Evolutionary conservation across 2,797 vertebrate genomes (phyloP), one percentile per base, ranked within the genome.

Genomic region (Platyrinchus mystaceus): DNA sequence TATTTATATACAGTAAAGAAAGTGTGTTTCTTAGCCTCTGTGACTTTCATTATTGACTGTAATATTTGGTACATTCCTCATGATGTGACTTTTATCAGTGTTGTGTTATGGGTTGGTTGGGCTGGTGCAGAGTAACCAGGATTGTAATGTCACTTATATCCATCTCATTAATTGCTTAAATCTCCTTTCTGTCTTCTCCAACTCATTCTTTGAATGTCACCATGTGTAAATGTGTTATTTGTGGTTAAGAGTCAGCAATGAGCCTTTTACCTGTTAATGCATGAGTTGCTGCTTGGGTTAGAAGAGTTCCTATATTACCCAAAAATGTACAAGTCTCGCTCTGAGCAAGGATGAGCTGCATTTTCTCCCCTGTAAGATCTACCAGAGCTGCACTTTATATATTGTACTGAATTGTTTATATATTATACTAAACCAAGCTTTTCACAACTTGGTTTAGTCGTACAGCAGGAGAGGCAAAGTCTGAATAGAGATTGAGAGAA

Each of bases 31-130:
- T 46, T 34, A 34, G 58, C 44, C 87, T 19, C 34, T 94, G n/a
- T 64, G 58, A 20, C 58, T 74, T 34, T 12, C 7, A 9, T 53
- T 77, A 3, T 56, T 89, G 27, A 43, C 16, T 28, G 7, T 56
- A 46, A 43, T 13, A 2, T 50, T 46, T 52, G 27, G 4, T 37
- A 17, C 2, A 1, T 50, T 83, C 52, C 43, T 80, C 0, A 0
- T 36, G 50, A 26, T 44, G 69, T 27, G 49, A 21, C 6, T 74
- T 80, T 49, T 52, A 18, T 77, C 56, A 71, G 18, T 21, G 39
- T 8, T 39, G 7, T 3, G 1, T 26, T 53, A 2, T 2, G 21
- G 30, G 16, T 62, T 49, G 34, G 20, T 27, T n/a, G 63, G 30
- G n/a, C 62, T 82, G n/a, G 19, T 78, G 80, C 44, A 76, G 46